Conservation (phyloP, 2,113 vertebrate genomes). For the Narcine bancroftii region DNA sequence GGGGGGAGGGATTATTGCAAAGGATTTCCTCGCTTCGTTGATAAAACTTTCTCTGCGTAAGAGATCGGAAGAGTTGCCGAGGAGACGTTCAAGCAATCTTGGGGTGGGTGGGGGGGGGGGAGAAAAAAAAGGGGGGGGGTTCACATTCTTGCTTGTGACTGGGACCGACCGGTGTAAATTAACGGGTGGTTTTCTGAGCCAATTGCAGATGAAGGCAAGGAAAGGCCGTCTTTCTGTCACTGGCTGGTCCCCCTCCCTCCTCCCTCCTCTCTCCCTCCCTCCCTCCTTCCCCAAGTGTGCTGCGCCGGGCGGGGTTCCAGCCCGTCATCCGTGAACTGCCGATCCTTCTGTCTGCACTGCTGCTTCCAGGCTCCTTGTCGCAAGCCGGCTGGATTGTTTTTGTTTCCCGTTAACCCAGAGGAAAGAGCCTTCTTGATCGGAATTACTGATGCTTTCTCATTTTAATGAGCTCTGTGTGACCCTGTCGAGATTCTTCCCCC, state of each 20-base stretch:
- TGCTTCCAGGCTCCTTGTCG: no score
- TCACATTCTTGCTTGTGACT: neutral
- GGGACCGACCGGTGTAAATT: neutral
- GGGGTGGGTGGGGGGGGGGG: no score
- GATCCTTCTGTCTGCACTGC: neutral
- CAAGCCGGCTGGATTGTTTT: no score
- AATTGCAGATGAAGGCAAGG: neutral
- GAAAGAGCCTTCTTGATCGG: neutral
- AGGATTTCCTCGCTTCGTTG: no score
- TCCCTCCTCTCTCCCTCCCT: no score
- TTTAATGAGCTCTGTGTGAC: neutral
- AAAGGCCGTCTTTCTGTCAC: neutral
- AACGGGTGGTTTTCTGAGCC: neutral
- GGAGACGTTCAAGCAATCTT: no score
- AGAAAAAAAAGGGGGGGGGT: no score
- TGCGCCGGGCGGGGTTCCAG: neutral
- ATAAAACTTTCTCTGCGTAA: neutral
- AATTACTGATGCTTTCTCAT: neutral
- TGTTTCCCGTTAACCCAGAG: no score
- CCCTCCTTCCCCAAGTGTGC: neutral
- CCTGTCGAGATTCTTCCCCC: no score
- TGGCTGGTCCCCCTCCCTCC: slow-evolving; percentile 26
- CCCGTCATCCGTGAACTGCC: neutral
- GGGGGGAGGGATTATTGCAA: neutral
- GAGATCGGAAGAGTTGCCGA: neutral